Evolutionary conservation across 2,797 vertebrate genomes (phyloP), one percentile per base, ranked within the genome.

Genomic region (Alca torda): DNA sequence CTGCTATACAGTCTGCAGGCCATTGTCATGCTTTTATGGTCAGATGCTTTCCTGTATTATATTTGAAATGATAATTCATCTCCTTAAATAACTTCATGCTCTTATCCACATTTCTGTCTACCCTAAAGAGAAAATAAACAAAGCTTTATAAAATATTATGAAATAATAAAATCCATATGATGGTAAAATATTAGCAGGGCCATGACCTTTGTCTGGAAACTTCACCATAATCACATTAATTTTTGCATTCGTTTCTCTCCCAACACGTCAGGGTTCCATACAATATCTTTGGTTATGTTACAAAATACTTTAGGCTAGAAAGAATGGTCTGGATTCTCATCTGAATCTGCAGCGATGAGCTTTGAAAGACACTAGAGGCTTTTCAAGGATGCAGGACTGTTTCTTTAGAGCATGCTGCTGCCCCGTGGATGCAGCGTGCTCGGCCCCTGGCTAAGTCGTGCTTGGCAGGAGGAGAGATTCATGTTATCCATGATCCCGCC

Each of bases 111-210:
- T 89, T 84, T 72, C 53, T 75, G 37, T 68, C 54, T 67, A n/a
- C 54, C 39, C 59, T 54, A 70, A 90, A 95, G 72, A 87, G 82
- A 92, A 95, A 96, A 94, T 75, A 97, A 96, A 84, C 84, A 86
- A 79, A 95, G 59, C 50, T 82, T 94, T 82, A 73, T 77, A 87
- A 95, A 93, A 94, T 95, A 95, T 84, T 96, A 46, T 93, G 67
- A 84, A 91, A 82, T 93, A 93, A 95, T 93, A 70, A 93, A 95
- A 86, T 74, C 59, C 74, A 41, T 39, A n/a, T 31, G 65, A 84
- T 25, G 65, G 63, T 65, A 93, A 91, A 91, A 93, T 89, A 94
- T 69, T 88, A 89, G 9, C 76, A 65, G 54, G 50, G 57, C 54
- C 65, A 11, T n/a, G 79, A 88, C 94, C 61, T 94, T 93, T 84